Evolutionary conservation across 2,113 vertebrate species (phyloP).

Genomic region (Herpailurus yagouaroundi): DNA sequence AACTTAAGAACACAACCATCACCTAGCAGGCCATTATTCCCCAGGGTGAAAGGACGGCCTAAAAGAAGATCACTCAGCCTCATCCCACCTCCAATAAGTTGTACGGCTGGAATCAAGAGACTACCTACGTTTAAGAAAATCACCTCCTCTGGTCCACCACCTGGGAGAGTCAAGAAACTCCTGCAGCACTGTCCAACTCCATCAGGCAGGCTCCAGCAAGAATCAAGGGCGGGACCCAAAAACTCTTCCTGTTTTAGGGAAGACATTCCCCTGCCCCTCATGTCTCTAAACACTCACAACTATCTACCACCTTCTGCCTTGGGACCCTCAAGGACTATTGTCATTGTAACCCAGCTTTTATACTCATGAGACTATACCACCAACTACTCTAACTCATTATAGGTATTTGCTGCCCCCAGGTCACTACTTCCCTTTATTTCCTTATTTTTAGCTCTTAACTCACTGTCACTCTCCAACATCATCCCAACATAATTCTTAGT

Average conservation of each 20-base stretch:
- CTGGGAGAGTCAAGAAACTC: not conserved
- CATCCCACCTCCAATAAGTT: not conserved
- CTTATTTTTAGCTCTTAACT: constrained; percentile 39
- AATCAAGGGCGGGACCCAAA: not conserved
- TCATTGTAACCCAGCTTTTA: not conserved
- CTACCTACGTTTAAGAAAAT: not conserved
- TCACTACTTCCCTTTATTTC: not conserved
- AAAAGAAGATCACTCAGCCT: not conserved
- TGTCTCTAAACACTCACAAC: not conserved
- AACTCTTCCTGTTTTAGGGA: not conserved
- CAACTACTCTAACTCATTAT: not conserved
- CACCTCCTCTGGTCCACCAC: not conserved
- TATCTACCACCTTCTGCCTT: not conserved
- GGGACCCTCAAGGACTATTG: not conserved
- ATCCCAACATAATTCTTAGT: not conserved
- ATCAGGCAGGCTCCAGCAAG: not conserved
- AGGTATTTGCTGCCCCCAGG: not conserved
- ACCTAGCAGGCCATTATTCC: not conserved
- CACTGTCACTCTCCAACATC: not conserved
- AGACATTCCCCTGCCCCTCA: not conserved
- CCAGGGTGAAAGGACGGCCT: not conserved
- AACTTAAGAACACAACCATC: not conserved
- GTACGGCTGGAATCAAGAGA: not conserved
- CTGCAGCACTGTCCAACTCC: not conserved
- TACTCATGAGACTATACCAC: not conserved